phyloP scores from a whole-genome alignment of 1,140 invertebrate genomes.

The Ceratosolen solmsi region DNA sequence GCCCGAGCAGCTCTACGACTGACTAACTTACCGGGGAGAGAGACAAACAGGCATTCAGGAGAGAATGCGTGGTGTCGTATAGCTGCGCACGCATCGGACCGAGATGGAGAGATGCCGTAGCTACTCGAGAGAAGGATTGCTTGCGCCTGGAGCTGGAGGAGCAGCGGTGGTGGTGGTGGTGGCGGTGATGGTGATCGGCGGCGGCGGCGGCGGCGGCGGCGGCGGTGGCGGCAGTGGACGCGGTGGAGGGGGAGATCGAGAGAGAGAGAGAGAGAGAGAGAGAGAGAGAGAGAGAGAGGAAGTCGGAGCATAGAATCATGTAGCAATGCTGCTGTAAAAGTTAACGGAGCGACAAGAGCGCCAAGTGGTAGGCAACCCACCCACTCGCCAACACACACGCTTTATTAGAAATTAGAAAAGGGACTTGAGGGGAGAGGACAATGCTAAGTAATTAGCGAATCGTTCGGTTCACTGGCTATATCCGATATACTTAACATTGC shows the following conservation, averaged over 20 bases:
- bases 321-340: neutral
- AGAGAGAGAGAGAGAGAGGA: neutral
- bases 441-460: neutral
- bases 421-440: neutral
- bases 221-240: too few species aligned
- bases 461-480: neutral
- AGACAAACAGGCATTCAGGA: neutral
- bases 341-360: conserved; percentile 11
- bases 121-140: too few species aligned
- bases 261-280: neutral
- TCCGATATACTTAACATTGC: too few species aligned
- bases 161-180: too few species aligned
- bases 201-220: too few species aligned
- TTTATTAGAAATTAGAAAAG: neutral
- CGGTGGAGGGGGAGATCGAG: neutral
- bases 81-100: conserved; percentile 15
- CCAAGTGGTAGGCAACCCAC: neutral
- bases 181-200: neutral
- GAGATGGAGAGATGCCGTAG: neutral
- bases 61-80: neutral
- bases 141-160: too few species aligned
- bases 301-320: neutral
- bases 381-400: neutral
- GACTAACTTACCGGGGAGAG: conserved; percentile 12
- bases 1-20: conserved; percentile 2